A percentile compares a stretch with the other conserved stretches of the same genome.
Conservation (phyloP, 2,888 invertebrate genomes). For the Nematopogon swammerdamellus region DNA sequence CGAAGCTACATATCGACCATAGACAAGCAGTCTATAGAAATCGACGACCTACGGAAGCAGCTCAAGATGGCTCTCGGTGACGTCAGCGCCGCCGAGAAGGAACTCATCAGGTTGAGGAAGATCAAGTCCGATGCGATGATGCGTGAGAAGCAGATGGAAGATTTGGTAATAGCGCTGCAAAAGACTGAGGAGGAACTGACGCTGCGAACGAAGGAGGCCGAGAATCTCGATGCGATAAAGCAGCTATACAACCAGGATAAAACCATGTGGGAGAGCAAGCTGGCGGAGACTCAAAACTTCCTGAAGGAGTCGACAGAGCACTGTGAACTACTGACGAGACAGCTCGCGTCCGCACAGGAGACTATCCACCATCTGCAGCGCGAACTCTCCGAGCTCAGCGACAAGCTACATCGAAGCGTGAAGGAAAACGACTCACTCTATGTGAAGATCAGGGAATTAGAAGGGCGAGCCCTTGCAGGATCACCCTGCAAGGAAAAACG, state of each 20-base stretch:
- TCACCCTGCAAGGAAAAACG: conserved; percentile 57
- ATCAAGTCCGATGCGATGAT: conserved; percentile 66
- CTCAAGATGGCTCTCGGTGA: conserved; percentile 61
- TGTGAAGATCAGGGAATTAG: conserved; percentile 68
- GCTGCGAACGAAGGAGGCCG: conserved; percentile 66
- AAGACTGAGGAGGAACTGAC: conserved; percentile 74
- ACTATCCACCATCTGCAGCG: conserved; percentile 64
- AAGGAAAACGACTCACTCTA: conserved; percentile 77
- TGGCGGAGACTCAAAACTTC: conserved; percentile 65
- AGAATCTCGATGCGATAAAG: conserved; percentile 60
- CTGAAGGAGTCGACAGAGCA: conserved; percentile 66
- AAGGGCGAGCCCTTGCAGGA: conserved; percentile 52
- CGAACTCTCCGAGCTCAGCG: conserved; percentile 65
- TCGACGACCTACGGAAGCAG: conserved; percentile 68
- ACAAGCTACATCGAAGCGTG: conserved; percentile 64
- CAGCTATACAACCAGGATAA: conserved; percentile 62
- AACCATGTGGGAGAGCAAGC: conserved; percentile 63
- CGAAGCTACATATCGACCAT: conserved; percentile 54
- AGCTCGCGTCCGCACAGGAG: conserved; percentile 63
- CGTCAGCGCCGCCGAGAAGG: conserved; percentile 65
- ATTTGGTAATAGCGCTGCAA: conserved; percentile 70
- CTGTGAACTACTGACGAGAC: conserved; percentile 61
- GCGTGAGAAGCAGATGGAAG: conserved; percentile 74
- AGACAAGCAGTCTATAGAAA: conserved; percentile 65
- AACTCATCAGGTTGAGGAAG: conserved; percentile 68